Evolutionary conservation across 1,140 invertebrate species (phyloP), one percentile per base, ranked within the genome.

Genomic region (Aphelinus certus): DNA sequence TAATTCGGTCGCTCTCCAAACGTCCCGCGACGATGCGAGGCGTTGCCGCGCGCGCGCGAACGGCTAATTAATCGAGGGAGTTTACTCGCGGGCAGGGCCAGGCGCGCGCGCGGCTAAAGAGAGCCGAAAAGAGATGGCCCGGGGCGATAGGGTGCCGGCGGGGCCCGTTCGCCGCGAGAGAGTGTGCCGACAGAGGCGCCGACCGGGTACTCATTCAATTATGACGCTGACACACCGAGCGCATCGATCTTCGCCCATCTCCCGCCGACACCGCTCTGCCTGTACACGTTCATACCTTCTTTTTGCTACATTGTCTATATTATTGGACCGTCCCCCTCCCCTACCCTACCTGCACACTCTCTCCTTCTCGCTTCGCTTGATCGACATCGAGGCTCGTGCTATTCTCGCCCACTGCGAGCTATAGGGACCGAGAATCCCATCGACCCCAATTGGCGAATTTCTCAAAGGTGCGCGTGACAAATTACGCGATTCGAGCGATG

Each of bases 151-250:
- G 26, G 45, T 58, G 9, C 55, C 55, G 46, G 55, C 4, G 7
- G 66, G 43, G 43, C 42, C 45, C n/a, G 70, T 79, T 70, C 48
- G 73, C 61, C 77, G 79, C 77, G 71, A 79, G 77, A 75, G 79
- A 83, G 79, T 26, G 26, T 79, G 81, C 82, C 82, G 76, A 73
- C 72, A 66, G 83, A 84, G 82, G 83, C 80, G 82, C 77, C 77
- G 78, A 80, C 79, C 67, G 78, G 77, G 79, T 82, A 82, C 80
- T 85, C 84, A 86, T 87, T 87, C 84, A 86, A 86, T 87, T 87
- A 87, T 85, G 83, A 83, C 79, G 78, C 85, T 83, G 84, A 85
- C 83, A 26, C 26, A 85, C 79, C 80, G 71, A 73, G 75, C 80
- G 78, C 83, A 86, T 86, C 85, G 84, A 86, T 86, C 85, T 85